Evolutionary conservation across 1,140 invertebrate genomes (phyloP).

Genomic region (Papilio aristodemus): DNA sequence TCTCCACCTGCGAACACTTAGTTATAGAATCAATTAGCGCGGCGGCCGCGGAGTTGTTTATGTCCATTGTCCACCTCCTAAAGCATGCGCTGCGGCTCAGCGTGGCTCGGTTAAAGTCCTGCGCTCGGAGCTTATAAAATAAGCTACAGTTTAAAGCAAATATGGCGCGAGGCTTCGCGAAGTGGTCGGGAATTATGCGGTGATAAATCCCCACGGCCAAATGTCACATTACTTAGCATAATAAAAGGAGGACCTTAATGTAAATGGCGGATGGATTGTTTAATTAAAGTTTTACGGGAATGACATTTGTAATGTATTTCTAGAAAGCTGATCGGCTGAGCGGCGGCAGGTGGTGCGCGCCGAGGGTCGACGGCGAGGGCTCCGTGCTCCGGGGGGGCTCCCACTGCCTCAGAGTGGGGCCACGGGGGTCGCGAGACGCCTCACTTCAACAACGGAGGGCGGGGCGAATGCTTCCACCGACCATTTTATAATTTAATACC

Average conservation of each 20-base stretch:
- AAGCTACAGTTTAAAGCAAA: slow-evolving; percentile 3
- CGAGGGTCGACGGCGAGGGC: background rate
- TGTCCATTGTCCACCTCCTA: background rate
- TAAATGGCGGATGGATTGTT: slow-evolving; percentile 8
- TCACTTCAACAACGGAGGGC: background rate
- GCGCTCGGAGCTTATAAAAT: background rate
- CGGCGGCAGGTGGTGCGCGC: slow-evolving; percentile 5
- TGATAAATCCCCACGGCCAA: background rate
- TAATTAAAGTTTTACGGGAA: slow-evolving; percentile 20
- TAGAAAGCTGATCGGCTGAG: background rate
- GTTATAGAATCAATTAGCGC: slow-evolving; percentile 8
- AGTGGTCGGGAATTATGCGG: background rate
- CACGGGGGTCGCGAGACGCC: background rate
- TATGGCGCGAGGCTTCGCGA: background rate
- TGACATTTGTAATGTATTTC: slow-evolving; percentile 6
- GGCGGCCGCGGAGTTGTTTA: background rate
- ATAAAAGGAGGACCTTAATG: slow-evolving; percentile 6
- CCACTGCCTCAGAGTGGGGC: background rate
- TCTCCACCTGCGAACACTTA: background rate
- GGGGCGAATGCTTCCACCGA: background rate
- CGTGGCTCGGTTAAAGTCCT: too few species aligned
- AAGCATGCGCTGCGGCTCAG: background rate
- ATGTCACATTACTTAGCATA: slow-evolving; percentile 9
- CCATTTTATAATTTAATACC: slow-evolving; percentile 19
- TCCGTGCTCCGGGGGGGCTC: background rate